Conservation (phyloP, 2,797 vertebrate genomes). For the Pachyuromys duprasi region DNA sequence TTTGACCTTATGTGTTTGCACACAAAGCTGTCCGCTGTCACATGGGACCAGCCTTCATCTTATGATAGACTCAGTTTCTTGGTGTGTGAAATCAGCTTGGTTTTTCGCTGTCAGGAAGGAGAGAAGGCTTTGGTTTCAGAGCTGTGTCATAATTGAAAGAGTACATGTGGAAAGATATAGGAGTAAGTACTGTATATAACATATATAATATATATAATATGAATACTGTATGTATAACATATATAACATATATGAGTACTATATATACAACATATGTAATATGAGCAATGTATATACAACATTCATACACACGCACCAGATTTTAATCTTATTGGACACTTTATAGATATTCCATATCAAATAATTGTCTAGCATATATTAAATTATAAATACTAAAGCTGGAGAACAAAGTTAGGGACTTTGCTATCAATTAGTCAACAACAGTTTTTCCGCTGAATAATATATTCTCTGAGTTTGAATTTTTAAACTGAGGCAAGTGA, state of each 20-base stretch:
- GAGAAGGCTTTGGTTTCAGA: neutral
- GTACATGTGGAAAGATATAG: neutral
- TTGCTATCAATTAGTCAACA: neutral
- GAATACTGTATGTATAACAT: neutral
- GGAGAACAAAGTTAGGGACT: neutral
- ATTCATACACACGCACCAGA: neutral
- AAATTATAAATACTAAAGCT: neutral
- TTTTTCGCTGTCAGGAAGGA: neutral
- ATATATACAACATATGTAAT: neutral
- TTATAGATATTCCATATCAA: neutral
- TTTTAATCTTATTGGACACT: neutral
- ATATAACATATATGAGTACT: too few relatives aligned
- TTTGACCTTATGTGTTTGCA: conserved; percentile 20
- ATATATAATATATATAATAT: too few relatives aligned
- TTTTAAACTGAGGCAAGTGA: neutral
- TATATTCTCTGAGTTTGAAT: neutral
- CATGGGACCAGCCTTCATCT: neutral
- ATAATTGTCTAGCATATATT: neutral
- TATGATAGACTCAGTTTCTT: neutral
- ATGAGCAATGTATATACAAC: neutral
- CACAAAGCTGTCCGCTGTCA: neutral
- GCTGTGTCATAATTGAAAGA: neutral
- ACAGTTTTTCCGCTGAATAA: neutral
- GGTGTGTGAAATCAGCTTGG: neutral
- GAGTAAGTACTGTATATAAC: neutral